These are phyloP conservation scores for Electrona antarctica DNA, from an alignment of 2,113 vertebrate genomes.

Conservation along the genomic window DNA sequence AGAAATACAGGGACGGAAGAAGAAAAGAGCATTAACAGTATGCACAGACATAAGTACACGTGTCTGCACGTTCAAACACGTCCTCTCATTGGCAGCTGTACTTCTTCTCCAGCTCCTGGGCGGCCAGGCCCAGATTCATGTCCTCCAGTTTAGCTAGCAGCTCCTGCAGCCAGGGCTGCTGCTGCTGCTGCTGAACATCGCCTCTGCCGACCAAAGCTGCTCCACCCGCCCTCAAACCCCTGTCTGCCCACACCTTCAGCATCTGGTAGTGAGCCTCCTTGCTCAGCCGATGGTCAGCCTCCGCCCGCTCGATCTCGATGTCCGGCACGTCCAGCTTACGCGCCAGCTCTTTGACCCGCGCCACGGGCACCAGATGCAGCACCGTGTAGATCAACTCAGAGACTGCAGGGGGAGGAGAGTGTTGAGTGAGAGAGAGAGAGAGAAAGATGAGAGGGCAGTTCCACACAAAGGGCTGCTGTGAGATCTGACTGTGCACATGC, in stretches of 20 bases:
- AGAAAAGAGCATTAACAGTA: background rate
- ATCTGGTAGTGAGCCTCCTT: slow-evolving; percentile 80
- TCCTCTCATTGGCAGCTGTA: slow-evolving; percentile 56
- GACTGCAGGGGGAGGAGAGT: slow-evolving; percentile 37
- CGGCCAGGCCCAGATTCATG: slow-evolving; percentile 68
- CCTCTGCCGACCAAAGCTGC: slow-evolving; percentile 24
- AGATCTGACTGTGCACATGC: slow-evolving; percentile 5
- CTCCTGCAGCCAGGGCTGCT: slow-evolving; percentile 47
- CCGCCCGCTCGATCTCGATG: slow-evolving; percentile 73
- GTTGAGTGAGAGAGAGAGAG: slow-evolving; percentile 22
- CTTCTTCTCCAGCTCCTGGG: slow-evolving; percentile 72
- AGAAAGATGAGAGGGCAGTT: slow-evolving; percentile 16
- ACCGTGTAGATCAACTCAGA: slow-evolving; percentile 75
- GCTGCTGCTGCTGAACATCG: slow-evolving; percentile 43
- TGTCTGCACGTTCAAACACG: background rate
- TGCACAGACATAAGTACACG: background rate
- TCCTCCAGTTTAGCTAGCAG: slow-evolving; percentile 64
- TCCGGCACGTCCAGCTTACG: slow-evolving; percentile 75
- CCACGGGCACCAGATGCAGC: slow-evolving; percentile 73
- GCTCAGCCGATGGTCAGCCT: slow-evolving; percentile 65
- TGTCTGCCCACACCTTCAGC: slow-evolving; percentile 73
- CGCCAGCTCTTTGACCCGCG: slow-evolving; percentile 73
- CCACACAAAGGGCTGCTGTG: slow-evolving; percentile 18
- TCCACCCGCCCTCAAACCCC: background rate
- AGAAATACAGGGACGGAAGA: no score